These are phyloP conservation scores for Cranoglanis bouderius DNA, from an alignment of 2,113 vertebrate genomes.

Conservation along the genomic window DNA sequence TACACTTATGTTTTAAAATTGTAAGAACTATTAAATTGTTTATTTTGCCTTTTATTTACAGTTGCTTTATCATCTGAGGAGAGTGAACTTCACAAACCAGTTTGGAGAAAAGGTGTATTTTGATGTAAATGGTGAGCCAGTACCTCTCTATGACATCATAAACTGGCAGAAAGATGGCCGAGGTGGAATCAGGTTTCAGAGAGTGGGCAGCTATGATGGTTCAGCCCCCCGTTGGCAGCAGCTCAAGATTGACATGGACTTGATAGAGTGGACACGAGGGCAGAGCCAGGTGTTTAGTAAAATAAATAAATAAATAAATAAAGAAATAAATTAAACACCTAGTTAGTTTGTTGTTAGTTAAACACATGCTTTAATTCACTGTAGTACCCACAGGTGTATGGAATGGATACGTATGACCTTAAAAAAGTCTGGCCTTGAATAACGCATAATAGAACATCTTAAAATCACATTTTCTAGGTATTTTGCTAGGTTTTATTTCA, in stretches of 20 bases:
- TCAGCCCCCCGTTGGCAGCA: conserved; percentile 63
- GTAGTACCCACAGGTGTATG: background rate
- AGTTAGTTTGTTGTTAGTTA: background rate
- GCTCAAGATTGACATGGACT: conserved; percentile 62
- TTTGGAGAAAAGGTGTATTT: conserved; percentile 73
- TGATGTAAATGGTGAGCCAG: conserved; percentile 74
- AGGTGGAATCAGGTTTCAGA: conserved; percentile 64
- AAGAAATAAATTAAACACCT: background rate
- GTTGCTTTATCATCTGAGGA: conserved; percentile 70
- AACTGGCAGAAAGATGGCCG: conserved; percentile 73
- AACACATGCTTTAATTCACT: background rate
- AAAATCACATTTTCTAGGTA: background rate
- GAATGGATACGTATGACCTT: background rate
- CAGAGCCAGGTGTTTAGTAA: conserved; percentile 57
- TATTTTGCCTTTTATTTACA: conserved; percentile 47
- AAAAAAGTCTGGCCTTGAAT: background rate
- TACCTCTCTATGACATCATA: conserved; percentile 75
- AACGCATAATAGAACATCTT: background rate
- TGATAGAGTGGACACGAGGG: conserved; percentile 69
- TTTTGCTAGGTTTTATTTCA: background rate
- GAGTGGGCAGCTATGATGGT: conserved; percentile 75
- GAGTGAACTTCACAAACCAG: conserved; percentile 72
- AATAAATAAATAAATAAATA: background rate
- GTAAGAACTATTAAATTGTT: background rate
- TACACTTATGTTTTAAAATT: background rate